Evolutionary conservation across 2,888 invertebrate species (phyloP).

Genomic region (Phortica okadai): DNA sequence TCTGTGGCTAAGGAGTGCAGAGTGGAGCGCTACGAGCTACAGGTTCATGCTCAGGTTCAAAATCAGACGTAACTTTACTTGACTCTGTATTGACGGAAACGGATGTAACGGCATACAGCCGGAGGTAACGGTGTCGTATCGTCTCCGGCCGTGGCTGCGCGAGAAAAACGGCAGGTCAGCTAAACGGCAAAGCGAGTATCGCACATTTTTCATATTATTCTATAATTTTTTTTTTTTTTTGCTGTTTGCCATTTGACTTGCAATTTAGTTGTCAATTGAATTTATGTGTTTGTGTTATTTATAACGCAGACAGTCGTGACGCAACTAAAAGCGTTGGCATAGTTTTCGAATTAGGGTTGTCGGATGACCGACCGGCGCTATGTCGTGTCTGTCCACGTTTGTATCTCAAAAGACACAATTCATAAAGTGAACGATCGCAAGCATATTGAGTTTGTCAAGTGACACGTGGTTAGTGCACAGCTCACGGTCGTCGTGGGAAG

Average conservation of each 20-base stretch:
- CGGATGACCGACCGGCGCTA: background rate
- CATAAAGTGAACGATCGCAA: slow-evolving; percentile 37
- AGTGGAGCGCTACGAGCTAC: background rate
- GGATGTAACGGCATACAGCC: slow-evolving; percentile 62
- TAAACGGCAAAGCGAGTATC: slow-evolving; percentile 2
- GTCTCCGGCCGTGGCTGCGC: slow-evolving; percentile 67
- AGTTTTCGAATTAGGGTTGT: slow-evolving; percentile 28
- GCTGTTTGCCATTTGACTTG: slow-evolving; percentile 31
- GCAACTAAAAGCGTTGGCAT: slow-evolving; percentile 39
- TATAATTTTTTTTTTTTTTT: background rate
- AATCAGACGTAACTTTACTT: background rate
- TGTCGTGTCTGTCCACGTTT: background rate
- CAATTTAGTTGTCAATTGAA: slow-evolving; percentile 75
- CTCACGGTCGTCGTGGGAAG: slow-evolving; percentile 40
- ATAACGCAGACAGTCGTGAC: slow-evolving; percentile 38
- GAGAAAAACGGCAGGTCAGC: background rate
- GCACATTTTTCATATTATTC: slow-evolving; percentile 5
- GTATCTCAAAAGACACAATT: slow-evolving; percentile 61
- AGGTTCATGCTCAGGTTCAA: too few relatives aligned
- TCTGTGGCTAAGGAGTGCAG: too few relatives aligned
- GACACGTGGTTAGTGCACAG: slow-evolving; percentile 30
- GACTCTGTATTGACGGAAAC: slow-evolving; percentile 60
- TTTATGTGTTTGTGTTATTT: slow-evolving; percentile 67
- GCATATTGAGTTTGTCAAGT: slow-evolving; percentile 52
- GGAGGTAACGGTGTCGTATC: slow-evolving; percentile 74